A percentile compares a stretch with the other conserved stretches of the same genome.
Conservation (phyloP, 2,113 vertebrate species). For the Ammodytes marinus region DNA sequence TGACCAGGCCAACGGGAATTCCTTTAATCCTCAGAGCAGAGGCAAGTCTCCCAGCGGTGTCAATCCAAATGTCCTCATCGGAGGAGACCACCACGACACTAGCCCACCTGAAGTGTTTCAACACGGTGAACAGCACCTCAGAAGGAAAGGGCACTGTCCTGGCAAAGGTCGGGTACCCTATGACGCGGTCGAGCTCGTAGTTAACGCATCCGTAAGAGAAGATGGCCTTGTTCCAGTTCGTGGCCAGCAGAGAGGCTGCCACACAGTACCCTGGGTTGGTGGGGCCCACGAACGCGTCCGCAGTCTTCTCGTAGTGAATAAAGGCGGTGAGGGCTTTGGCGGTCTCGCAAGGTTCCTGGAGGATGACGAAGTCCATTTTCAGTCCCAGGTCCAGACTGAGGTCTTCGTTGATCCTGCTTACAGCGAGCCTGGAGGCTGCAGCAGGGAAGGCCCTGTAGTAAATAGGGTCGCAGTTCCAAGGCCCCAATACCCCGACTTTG, state of each 20-base stretch:
- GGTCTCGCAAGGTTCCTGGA: conserved; percentile 90
- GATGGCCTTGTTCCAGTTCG: conserved; percentile 91
- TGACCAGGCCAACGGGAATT: conserved; percentile 87
- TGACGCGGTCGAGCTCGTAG: conserved; percentile 85
- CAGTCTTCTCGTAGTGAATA: conserved; percentile 81
- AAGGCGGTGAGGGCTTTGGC: conserved; percentile 88
- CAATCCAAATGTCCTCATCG: conserved; percentile 90
- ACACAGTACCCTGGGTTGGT: conserved; percentile 92
- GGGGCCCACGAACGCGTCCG: conserved; percentile 89
- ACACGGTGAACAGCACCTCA: conserved; percentile 84
- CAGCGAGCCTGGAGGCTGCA: conserved; percentile 86
- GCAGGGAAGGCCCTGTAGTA: conserved; percentile 89
- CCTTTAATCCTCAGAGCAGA: conserved; percentile 84
- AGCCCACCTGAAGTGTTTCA: conserved; percentile 93
- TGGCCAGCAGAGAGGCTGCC: conserved; percentile 85
- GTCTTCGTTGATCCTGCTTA: conserved; percentile 87
- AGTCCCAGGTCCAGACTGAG: conserved; percentile 82
- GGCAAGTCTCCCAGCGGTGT: conserved; percentile 86
- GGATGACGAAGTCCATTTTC: conserved; percentile 87
- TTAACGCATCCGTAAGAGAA: conserved; percentile 91
- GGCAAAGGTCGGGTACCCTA: conserved; percentile 83
- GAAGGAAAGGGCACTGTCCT: conserved; percentile 86
- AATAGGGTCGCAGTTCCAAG: conserved; percentile 91
- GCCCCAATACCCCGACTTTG: conserved; percentile 91
- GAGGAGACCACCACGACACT: conserved; percentile 90